Conservation (phyloP, 2,888 invertebrate species). For the Drosophila subquinaria region DNA sequence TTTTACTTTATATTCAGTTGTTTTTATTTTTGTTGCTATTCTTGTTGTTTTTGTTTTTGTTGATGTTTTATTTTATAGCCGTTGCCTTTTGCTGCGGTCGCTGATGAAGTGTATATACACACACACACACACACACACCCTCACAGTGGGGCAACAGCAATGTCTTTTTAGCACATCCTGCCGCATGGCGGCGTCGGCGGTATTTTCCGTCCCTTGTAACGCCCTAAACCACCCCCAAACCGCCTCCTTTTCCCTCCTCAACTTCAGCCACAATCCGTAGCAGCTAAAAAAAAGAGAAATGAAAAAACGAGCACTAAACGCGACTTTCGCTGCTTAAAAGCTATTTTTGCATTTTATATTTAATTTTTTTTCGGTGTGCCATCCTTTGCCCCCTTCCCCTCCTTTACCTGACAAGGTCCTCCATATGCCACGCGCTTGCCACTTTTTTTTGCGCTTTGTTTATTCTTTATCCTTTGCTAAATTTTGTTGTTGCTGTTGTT, state of each 20-base stretch:
- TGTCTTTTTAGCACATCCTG: conserved; percentile 73
- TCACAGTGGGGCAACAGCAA: conserved; percentile 56
- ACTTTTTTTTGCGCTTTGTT: conserved; percentile 56
- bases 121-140: conserved; percentile 19
- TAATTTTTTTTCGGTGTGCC: conserved; percentile 54
- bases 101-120: conserved; percentile 74
- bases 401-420: not conserved
- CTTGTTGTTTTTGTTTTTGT: conserved; percentile 22
- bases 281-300: conserved; percentile 14
- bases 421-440: conserved; percentile 41
- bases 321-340: conserved; percentile 77
- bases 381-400: not conserved
- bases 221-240: not conserved
- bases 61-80: conserved; percentile 48
- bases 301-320: conserved; percentile 53
- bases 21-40: not conserved
- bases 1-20: not conserved
- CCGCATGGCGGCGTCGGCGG: conserved; percentile 10
- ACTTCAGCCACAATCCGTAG: conserved; percentile 20
- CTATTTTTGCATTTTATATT: conserved; percentile 81
- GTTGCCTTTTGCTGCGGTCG: conserved; percentile 68
- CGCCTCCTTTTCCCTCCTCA: not conserved
- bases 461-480: conserved; percentile 71
- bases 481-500: conserved; percentile 17
- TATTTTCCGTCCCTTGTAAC: conserved; percentile 33